Evolutionary conservation across 2,113 vertebrate genomes (phyloP).

Genomic region (Crotophaga sulcirostris): DNA sequence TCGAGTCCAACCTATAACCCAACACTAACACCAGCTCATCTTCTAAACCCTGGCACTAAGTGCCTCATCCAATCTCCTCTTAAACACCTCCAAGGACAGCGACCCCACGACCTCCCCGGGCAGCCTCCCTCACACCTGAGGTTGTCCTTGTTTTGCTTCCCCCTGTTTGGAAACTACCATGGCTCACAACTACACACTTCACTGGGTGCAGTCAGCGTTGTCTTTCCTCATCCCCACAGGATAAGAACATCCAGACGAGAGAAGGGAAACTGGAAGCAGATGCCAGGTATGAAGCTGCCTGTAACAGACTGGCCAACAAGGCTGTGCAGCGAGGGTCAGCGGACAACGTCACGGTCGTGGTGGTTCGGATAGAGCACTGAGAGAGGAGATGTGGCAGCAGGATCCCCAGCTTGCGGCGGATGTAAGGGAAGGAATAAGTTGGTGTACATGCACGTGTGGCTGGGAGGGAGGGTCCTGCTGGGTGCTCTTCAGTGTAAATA

Average conservation of each 20-base stretch:
- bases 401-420: not conserved
- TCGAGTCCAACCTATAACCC: no score
- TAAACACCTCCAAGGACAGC: no score
- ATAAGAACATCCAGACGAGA: constrained; percentile 74
- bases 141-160: not conserved
- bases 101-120: no score
- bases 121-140: not conserved
- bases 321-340: constrained; percentile 92
- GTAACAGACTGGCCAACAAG: constrained; percentile 89
- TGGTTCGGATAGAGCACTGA: constrained; percentile 86
- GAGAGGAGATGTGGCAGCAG: not conserved
- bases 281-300: constrained; percentile 80
- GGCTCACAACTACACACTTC: rapidly evolving
- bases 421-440: not conserved
- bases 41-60: no score
- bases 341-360: constrained; percentile 93
- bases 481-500: constrained; percentile 76
- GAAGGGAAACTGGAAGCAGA: constrained; percentile 77
- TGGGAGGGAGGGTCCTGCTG: not conserved
- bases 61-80: no score
- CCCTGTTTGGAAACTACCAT: no score
- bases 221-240: constrained; percentile 64
- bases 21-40: no score
- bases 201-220: rapidly evolving
- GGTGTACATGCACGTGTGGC: not conserved